Evolutionary conservation across 2,113 vertebrate genomes (phyloP), one percentile per base, ranked within the genome.

Genomic region (Pundamilia nyererei): DNA sequence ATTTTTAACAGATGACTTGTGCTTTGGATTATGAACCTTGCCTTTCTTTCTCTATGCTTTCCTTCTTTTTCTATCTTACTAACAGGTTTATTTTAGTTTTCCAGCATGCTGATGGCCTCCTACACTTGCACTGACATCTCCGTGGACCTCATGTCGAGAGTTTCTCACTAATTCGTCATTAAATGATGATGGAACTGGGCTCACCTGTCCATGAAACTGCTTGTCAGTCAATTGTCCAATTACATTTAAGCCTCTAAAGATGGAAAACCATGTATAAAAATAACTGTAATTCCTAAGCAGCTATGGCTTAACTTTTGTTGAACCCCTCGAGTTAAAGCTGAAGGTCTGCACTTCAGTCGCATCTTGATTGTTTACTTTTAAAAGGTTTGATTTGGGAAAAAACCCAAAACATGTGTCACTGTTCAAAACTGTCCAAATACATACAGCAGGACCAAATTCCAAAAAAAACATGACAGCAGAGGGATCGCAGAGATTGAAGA

Each of bases 401-500:
- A 62, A 65, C 3, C 4, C 10, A 38, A 38, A 38, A n/a, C 9
- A 3, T 7, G 56, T 31, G 19, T 68, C 33, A 38, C 33, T n/a
- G 9, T 65, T 35, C 31, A 65, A 65, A 65, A 60, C 5, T 60
- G 56, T 2, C 29, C 29, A 33, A 60, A 60, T 10, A 60, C 56
- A 31, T 31, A 4, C 14, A 31, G 26, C 29, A 2, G 56, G 29
- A 31, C 14, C 5, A 10, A 17, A 60, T 31, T 17, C 26, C 3
- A 60, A 60, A 10, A 60, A 26, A 17, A 0, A 0, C 0, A 11
- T 62, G 17, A 17, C 24, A 24, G 24, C 24, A 6, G 60, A 19
- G 29, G 58, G 29, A 11, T 33, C 0, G 5, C 58, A 62, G 29
- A 19, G 15, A 62, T 62, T 0, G 58, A 35, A 62, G 15, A 35